These are phyloP conservation scores for Apis florea DNA, from an alignment of 1,140 invertebrate genomes.

Conservation along the genomic window DNA sequence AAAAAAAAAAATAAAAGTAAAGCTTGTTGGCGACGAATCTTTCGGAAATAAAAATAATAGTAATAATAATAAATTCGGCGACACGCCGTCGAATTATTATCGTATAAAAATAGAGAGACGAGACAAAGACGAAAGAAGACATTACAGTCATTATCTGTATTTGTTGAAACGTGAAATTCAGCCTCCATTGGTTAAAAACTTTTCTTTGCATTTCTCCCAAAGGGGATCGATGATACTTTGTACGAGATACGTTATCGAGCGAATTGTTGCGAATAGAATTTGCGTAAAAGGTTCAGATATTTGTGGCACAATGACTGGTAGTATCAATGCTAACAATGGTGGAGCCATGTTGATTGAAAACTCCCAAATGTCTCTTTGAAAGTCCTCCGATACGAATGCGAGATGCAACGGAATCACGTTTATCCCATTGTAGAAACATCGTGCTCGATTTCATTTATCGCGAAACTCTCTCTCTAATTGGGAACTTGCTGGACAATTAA, in stretches of 20 bases:
- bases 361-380: slow-evolving; percentile 1
- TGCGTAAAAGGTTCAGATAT: background rate
- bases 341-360: slow-evolving; percentile 21
- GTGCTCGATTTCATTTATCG: too few relatives aligned
- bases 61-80: background rate
- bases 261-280: background rate
- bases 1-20: too few relatives aligned
- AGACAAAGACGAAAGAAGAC: background rate
- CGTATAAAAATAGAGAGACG: background rate
- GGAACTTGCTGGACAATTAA: background rate
- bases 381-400: background rate
- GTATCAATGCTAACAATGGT: background rate
- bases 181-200: background rate
- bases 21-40: background rate
- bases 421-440: background rate
- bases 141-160: slow-evolving; percentile 9
- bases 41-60: background rate
- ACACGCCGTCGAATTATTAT: background rate
- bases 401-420: slow-evolving; percentile 19
- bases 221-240: background rate
- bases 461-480: slow-evolving; percentile 15
- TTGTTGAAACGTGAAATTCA: slow-evolving; percentile 4
- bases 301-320: background rate
- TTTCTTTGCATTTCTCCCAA: background rate
- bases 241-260: background rate